Evolutionary conservation across 2,797 vertebrate genomes (phyloP).

Genomic region (Leuciscus waleckii): DNA sequence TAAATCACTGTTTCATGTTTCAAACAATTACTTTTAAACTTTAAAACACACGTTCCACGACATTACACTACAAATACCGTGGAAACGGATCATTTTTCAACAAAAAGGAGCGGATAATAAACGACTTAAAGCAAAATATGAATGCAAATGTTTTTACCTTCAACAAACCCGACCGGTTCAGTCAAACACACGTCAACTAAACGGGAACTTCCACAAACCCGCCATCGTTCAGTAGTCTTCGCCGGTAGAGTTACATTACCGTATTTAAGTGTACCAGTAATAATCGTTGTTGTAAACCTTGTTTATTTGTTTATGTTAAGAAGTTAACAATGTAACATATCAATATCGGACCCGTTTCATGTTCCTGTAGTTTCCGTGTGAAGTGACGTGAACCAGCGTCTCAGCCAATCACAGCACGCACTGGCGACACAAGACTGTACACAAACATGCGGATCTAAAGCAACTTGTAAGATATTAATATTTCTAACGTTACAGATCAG

Average conservation of each 20-base stretch:
- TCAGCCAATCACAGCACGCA: constrained; percentile 6
- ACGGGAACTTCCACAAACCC: background rate
- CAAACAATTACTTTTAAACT: background rate
- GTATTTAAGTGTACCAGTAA: too few species aligned
- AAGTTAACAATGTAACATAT: background rate
- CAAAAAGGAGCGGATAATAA: background rate
- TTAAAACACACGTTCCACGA: background rate
- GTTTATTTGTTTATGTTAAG: background rate
- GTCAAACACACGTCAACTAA: background rate
- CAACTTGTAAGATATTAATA: fast-evolving
- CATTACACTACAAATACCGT: background rate
- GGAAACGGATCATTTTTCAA: background rate
- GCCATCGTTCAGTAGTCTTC: background rate
- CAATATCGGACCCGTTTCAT: too few species aligned
- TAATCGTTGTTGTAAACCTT: background rate
- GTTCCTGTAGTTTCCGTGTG: background rate
- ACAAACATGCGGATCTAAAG: background rate
- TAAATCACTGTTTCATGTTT: background rate
- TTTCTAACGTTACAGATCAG: background rate
- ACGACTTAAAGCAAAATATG: background rate
- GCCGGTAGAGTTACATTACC: too few species aligned
- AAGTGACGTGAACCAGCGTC: background rate
- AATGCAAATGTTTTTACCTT: background rate
- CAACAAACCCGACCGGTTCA: background rate
- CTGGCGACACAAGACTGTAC: background rate